Evolutionary conservation across 2,797 vertebrate genomes (phyloP).

Genomic region (Pterois miles): DNA sequence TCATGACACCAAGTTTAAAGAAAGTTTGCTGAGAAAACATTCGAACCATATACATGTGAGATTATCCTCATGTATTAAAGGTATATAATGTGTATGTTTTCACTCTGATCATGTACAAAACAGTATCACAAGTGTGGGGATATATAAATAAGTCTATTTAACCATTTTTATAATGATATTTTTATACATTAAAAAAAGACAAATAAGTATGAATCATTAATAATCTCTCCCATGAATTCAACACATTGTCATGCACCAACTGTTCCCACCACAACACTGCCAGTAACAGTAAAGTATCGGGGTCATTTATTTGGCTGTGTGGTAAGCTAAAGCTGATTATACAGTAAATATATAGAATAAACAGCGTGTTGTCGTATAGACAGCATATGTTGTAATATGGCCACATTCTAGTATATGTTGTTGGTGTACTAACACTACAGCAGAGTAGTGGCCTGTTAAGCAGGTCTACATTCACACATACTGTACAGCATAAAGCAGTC

Average conservation of each 20-base stretch:
- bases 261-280: not conserved
- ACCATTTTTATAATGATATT: not conserved
- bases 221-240: not conserved
- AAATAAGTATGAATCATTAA: not conserved
- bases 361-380: not conserved
- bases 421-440: not conserved
- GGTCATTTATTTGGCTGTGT: not conserved
- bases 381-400: not conserved
- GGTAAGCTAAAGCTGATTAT: not conserved
- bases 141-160: not conserved
- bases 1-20: not conserved
- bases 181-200: not conserved
- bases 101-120: not conserved
- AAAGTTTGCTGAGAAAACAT: conserved; percentile 6
- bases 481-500: not conserved
- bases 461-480: not conserved
- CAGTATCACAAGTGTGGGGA: not conserved
- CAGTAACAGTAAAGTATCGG: not conserved
- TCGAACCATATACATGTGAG: not conserved
- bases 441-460: conserved; percentile 1
- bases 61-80: not conserved
- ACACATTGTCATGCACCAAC: not conserved
- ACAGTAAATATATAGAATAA: not conserved
- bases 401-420: not conserved
- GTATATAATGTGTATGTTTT: not conserved